Evolutionary conservation across 2,113 vertebrate species (phyloP).

Genomic region (Hucho hucho): DNA sequence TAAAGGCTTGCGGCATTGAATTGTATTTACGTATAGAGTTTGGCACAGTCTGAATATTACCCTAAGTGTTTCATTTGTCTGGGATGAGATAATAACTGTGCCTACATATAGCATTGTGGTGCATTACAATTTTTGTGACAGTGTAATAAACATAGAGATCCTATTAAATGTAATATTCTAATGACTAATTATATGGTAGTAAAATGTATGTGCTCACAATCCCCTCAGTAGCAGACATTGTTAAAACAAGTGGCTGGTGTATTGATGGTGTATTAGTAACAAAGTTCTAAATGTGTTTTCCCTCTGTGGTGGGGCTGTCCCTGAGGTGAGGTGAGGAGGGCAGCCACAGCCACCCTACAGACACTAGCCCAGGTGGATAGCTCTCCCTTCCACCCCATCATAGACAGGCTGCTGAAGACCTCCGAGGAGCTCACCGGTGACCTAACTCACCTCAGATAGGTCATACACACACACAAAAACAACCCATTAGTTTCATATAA

Average conservation of each 20-base stretch:
- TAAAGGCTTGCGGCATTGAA: no score
- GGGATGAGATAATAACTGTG: background rate
- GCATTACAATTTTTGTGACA: background rate
- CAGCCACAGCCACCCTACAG: constrained; percentile 76
- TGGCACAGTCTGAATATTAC: background rate
- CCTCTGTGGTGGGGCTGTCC: constrained; percentile 77
- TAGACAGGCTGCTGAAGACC: constrained; percentile 75
- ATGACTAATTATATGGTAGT: background rate
- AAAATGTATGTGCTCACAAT: constrained; percentile 12
- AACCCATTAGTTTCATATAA: constrained; percentile 1
- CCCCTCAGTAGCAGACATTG: background rate
- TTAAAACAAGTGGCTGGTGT: background rate
- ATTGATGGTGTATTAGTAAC: no score
- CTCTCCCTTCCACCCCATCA: constrained; percentile 76
- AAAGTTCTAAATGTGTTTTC: background rate
- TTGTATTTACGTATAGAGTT: background rate
- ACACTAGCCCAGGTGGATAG: constrained; percentile 59
- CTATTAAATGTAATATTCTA: no score
- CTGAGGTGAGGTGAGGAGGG: constrained; percentile 84
- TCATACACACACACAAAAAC: constrained; percentile 41
- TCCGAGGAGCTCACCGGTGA: constrained; percentile 88
- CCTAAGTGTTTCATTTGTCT: background rate
- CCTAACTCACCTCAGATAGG: constrained; percentile 78
- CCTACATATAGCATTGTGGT: background rate
- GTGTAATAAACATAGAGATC: background rate